Conservation (phyloP, 1,140 invertebrate species). For the Battus philenor region DNA sequence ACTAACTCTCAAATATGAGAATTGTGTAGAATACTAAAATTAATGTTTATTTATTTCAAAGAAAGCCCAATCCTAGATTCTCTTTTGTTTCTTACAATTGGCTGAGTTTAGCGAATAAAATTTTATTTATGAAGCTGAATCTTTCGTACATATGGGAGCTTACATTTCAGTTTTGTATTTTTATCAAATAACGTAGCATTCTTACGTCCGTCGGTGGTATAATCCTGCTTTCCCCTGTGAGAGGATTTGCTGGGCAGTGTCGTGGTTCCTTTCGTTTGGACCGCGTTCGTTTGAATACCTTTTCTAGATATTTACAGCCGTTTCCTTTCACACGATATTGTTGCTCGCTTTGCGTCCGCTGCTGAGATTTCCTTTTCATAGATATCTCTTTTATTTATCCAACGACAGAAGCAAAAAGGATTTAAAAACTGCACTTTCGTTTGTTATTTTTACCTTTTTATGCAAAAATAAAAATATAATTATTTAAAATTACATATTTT, state of each 20-base stretch:
- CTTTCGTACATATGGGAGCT: no score
- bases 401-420: neutral
- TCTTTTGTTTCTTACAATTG: no score
- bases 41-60: no score
- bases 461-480: neutral
- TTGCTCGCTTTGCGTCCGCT: neutral
- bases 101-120: no score
- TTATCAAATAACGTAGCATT: no score
- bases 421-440: neutral
- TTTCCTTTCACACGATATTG: neutral
- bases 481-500: no score
- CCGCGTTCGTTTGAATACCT: slow-evolving; percentile 3
- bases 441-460: neutral
- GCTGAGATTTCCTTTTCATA: neutral
- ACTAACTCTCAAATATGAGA: no score
- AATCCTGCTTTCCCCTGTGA: slow-evolving; percentile 1
- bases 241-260: neutral
- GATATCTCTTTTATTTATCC: neutral
- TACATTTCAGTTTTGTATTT: no score
- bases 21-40: no score
- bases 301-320: neutral
- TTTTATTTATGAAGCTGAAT: no score
- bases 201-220: neutral
- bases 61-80: no score
- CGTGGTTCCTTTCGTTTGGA: neutral